Evolutionary conservation across 2,797 vertebrate genomes (phyloP).

Genomic region (Epinephelus coioides): DNA sequence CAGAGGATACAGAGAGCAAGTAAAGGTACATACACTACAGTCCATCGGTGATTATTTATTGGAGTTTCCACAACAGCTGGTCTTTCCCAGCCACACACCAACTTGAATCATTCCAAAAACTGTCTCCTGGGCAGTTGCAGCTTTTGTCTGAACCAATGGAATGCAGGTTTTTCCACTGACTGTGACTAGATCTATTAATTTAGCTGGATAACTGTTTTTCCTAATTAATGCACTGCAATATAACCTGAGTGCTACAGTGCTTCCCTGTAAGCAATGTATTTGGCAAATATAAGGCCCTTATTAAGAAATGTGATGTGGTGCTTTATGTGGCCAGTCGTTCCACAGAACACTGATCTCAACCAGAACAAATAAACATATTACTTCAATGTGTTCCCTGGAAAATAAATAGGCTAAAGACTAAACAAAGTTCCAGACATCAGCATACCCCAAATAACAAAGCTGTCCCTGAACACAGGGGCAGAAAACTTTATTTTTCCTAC

Average conservation of each 20-base stretch:
- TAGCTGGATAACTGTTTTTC: background rate
- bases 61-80: conserved; percentile 35
- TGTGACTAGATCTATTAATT: background rate
- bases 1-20: background rate
- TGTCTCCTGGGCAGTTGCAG: background rate
- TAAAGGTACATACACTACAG: background rate
- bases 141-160: conserved; percentile 2
- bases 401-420: background rate
- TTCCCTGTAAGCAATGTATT: background rate
- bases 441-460: background rate
- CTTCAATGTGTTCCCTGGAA: background rate
- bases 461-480: background rate
- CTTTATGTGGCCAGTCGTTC: background rate
- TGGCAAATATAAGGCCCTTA: background rate
- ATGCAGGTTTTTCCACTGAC: conserved; percentile 7
- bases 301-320: background rate
- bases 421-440: background rate
- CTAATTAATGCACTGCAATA: background rate
- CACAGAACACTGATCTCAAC: background rate
- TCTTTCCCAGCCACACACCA: background rate
- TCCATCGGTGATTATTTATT: conserved; percentile 8
- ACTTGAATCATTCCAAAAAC: background rate
- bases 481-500: background rate
- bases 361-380: background rate
- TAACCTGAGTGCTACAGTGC: background rate